These are phyloP conservation scores for Encarsia formosa DNA, from an alignment of 2,888 invertebrate species.

Conservation along the genomic window DNA sequence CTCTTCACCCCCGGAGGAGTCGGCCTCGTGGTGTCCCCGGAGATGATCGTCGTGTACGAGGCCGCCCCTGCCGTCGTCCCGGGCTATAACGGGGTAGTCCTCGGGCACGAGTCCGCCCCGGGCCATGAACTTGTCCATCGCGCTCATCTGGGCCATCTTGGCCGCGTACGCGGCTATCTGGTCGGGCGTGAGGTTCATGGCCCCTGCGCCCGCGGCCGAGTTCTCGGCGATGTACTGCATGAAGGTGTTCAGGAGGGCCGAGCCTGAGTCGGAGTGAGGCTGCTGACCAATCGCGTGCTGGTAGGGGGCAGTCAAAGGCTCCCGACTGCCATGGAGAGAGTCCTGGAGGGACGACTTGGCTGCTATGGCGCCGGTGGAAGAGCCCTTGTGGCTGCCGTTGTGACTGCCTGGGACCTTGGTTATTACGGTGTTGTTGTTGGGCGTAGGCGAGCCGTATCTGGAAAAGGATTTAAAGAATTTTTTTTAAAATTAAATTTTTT, in stretches of 20 bases:
- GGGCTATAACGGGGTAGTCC: slow-evolving; percentile 46
- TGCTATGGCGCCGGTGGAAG: slow-evolving; percentile 60
- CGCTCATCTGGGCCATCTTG: slow-evolving; percentile 73
- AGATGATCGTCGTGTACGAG: slow-evolving; percentile 43
- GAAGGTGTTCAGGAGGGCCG: slow-evolving; percentile 75
- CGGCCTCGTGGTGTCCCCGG: slow-evolving; percentile 36
- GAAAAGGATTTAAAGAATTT: too few relatives aligned
- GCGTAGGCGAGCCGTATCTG: slow-evolving; percentile 59
- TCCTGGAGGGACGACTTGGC: slow-evolving; percentile 59
- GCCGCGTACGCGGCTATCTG: slow-evolving; percentile 63
- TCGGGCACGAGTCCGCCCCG: slow-evolving; percentile 36
- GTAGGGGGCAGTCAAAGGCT: slow-evolving; percentile 64
- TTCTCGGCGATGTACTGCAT: slow-evolving; percentile 85
- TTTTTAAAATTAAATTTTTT: too few relatives aligned
- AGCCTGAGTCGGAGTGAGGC: slow-evolving; percentile 54
- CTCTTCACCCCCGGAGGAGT: slow-evolving; percentile 45
- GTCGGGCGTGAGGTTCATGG: slow-evolving; percentile 58
- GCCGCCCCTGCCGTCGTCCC: slow-evolving; percentile 43
- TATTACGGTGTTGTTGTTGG: slow-evolving; percentile 55
- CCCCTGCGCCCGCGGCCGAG: slow-evolving; percentile 63
- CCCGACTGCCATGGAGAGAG: slow-evolving; percentile 51
- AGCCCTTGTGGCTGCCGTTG: slow-evolving; percentile 32
- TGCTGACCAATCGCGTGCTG: slow-evolving; percentile 40
- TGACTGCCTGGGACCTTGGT: slow-evolving; percentile 39
- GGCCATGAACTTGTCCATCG: slow-evolving; percentile 53